Evolutionary conservation across 2,113 vertebrate species (phyloP).

Genomic region (Pterocles burchelli): DNA sequence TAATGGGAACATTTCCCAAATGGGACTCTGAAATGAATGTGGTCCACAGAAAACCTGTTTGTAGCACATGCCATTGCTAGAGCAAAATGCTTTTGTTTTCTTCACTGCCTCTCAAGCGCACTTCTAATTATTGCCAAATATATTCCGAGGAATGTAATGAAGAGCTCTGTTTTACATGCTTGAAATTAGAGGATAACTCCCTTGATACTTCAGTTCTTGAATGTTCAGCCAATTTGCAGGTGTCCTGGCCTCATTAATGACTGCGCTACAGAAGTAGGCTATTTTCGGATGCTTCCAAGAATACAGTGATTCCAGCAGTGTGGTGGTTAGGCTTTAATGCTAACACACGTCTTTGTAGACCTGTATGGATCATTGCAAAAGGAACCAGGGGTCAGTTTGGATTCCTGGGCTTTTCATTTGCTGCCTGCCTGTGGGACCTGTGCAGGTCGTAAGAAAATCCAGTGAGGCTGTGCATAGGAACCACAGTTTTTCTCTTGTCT

Average conservation of each 20-base stretch:
- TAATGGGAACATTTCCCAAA: neutral
- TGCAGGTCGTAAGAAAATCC: neutral
- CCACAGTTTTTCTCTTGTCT: neutral
- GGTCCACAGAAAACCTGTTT: neutral
- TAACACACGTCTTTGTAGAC: neutral
- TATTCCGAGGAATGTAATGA: conserved; percentile 24
- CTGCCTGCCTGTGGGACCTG: neutral
- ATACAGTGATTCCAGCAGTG: neutral
- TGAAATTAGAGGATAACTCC: conserved; percentile 26
- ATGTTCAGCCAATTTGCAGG: conserved; percentile 1
- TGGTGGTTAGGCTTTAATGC: neutral
- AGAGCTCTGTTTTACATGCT: conserved; percentile 20
- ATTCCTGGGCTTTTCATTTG: neutral
- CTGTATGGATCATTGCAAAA: neutral
- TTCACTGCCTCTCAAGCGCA: neutral
- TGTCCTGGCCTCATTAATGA: conserved; percentile 12
- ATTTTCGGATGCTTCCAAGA: neutral
- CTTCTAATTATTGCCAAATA: conserved; percentile 19
- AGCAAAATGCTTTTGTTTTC: conserved; percentile 2
- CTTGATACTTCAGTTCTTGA: neutral
- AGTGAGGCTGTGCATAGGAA: neutral
- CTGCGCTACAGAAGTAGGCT: neutral
- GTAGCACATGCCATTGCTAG: neutral
- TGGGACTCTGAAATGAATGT: neutral
- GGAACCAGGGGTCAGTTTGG: neutral